Conservation (phyloP, 2,888 invertebrate species). For the Trachelus tabidus region DNA sequence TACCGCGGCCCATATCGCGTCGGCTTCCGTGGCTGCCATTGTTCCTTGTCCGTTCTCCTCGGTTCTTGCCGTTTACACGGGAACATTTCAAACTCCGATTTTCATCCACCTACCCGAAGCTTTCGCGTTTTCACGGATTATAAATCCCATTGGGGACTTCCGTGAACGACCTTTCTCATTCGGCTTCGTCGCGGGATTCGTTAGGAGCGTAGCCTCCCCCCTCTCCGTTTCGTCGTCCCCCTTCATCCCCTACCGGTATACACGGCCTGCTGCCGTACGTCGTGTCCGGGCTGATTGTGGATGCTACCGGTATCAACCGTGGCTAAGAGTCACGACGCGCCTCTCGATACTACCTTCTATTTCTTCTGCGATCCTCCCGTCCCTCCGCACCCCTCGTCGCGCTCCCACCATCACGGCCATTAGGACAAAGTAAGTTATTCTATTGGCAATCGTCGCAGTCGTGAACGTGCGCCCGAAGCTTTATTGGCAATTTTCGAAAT, state of each 20-base stretch:
- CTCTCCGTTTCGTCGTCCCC: too few species aligned
- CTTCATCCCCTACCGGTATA: too few species aligned
- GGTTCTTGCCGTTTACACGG: conserved; percentile 4
- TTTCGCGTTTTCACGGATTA: too few species aligned
- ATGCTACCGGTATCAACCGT: too few species aligned
- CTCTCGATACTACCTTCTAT: conserved; percentile 15
- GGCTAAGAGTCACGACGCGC: too few species aligned
- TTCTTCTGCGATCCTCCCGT: background rate
- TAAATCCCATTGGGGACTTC: too few species aligned
- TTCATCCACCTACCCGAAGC: too few species aligned
- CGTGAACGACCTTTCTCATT: too few species aligned
- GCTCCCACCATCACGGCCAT: conserved; percentile 23
- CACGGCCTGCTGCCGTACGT: too few species aligned
- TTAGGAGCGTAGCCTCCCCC: too few species aligned
- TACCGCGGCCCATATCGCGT: background rate
- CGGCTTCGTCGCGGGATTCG: too few species aligned
- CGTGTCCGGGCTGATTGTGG: too few species aligned
- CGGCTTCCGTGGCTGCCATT: conserved; percentile 14
- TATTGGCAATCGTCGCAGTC: conserved; percentile 29
- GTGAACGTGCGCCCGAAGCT: conserved; percentile 15
- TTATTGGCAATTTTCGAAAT: conserved; percentile 45
- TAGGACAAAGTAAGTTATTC: conserved; percentile 27
- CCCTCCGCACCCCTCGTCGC: conserved; percentile 3
- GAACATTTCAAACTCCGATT: conserved; percentile 21
- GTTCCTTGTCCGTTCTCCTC: conserved; percentile 6